These are phyloP conservation scores for Rhagophthalmus giganteus DNA, from an alignment of 2,888 invertebrate genomes.

Conservation along the genomic window DNA sequence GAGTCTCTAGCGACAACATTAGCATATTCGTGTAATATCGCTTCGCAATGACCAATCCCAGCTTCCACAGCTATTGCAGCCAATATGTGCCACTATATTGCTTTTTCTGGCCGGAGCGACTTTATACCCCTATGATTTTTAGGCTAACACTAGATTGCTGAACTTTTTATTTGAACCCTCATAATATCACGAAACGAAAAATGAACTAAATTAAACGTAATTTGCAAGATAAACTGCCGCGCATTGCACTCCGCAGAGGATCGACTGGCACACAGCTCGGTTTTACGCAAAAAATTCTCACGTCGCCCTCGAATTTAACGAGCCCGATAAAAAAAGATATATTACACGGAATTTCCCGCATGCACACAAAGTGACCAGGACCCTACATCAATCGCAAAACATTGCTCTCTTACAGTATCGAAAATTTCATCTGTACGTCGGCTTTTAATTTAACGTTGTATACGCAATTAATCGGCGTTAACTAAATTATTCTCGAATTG, in stretches of 20 bases:
- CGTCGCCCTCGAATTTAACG: slow-evolving; percentile 12
- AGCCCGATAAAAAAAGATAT: slow-evolving; percentile 11
- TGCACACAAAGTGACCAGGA: slow-evolving; percentile 1
- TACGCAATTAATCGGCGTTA: too few relatives aligned
- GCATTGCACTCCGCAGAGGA: slow-evolving; percentile 14
- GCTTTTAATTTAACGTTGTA: too few relatives aligned
- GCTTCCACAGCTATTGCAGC: slow-evolving; percentile 37
- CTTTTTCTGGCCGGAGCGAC: slow-evolving; percentile 21
- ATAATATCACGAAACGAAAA: slow-evolving; percentile 8
- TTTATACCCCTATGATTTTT: slow-evolving; percentile 31
- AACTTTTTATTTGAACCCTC: slow-evolving; percentile 8
- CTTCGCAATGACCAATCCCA: slow-evolving; percentile 43
- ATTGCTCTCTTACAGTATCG: not conserved
- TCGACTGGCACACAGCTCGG: slow-evolving; percentile 5
- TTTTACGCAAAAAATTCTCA: slow-evolving; percentile 12
- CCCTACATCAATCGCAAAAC: not conserved
- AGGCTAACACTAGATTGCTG: slow-evolving; percentile 11
- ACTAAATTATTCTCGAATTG: too few relatives aligned
- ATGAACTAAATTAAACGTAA: slow-evolving; percentile 14
- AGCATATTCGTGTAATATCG: slow-evolving; percentile 47
- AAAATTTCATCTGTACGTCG: not conserved
- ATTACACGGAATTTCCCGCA: slow-evolving; percentile 7
- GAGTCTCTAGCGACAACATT: slow-evolving; percentile 43
- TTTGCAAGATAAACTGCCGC: slow-evolving; percentile 13
- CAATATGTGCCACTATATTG: slow-evolving; percentile 41